A percentile compares a stretch with the other conserved stretches of the same genome.
Conservation (phyloP, 1,140 invertebrate species). For the Sinonovacula constricta region DNA sequence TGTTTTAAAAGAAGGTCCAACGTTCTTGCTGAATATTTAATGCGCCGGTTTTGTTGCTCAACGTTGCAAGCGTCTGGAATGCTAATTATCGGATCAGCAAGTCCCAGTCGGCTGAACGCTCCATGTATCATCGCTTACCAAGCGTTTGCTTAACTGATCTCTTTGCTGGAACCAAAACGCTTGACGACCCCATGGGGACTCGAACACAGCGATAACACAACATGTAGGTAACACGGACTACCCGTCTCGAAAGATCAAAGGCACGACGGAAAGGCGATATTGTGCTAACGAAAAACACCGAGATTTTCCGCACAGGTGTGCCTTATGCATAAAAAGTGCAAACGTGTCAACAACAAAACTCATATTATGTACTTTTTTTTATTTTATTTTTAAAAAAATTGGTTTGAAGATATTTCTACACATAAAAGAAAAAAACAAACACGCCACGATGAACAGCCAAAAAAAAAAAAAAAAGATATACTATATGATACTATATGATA, state of each 20-base stretch:
- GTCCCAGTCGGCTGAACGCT: constrained; percentile 46
- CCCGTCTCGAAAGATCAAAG: constrained; percentile 43
- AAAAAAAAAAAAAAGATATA: no score
- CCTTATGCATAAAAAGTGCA: no score
- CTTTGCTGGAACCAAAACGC: constrained; percentile 40
- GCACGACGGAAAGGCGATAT: constrained; percentile 36
- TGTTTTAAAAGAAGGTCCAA: no score
- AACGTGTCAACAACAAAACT: no score
- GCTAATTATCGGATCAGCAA: constrained; percentile 18
- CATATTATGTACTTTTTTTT: no score
- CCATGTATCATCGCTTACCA: constrained; percentile 20
- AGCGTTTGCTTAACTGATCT: constrained; percentile 38
- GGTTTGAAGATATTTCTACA: no score
- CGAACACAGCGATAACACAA: constrained; percentile 37
- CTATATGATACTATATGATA: no score
- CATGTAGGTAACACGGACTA: constrained; percentile 47
- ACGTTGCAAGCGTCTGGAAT: constrained; percentile 17
- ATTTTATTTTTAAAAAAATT: no score
- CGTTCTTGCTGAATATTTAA: no score
- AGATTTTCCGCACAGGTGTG: no score
- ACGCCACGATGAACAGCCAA: no score
- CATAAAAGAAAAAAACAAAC: no score
- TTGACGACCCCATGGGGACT: constrained; percentile 30
- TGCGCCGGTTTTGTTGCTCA: background rate
- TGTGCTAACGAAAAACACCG: background rate